Base-by-base conservation (phyloP, 2,113 vertebrate genomes). In the Synodontis membranacea region DNA sequence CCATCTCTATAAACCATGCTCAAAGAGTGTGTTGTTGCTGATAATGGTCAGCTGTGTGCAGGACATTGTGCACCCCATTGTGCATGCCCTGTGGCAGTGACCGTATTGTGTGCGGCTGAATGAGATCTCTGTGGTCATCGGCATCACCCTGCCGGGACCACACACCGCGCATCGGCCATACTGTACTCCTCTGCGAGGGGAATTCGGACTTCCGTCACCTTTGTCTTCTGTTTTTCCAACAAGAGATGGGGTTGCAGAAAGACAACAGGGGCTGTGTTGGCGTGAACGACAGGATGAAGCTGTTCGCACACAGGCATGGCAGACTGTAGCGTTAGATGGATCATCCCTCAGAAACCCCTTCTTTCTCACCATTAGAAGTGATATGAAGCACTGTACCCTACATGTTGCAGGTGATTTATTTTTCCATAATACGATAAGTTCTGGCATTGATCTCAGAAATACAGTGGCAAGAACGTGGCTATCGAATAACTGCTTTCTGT, bases 171-270 rank as follows among this genome's bases (percentile, higher is more conserved):
- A 87, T 89, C 70, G 54, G 80, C 80, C 86, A 89, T 84, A 88
- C 86, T 86, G 88, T 89, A 84, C 76, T 81, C 82, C 60, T 86
- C 90, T 88, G 86, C 82, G 74, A 89, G 88, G 86, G 88, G 88
- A 90, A 88, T 84, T 90, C 76, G 34, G 84, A 89, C 74, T 89
- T 89, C 89, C 88, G 86, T 90, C 88, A 89, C 84, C 82, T 92
- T 95, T 95, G 95, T 95, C 91, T 93, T 93, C 92, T 95, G 94
- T 95, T 93, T 88, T 91, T 88, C 93, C 90, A 91, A 93, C 87
- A 89, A 91, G 91, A 81, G 39, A 72, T 90, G 89, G 89, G 87
- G 88, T 91, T 90, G 90, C 91, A 66, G 76, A 68, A 89, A 88
- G 92, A 95, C 93, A 95, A 92, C 91, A 93, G 92, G 88, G 89